Evolutionary conservation across 2,888 invertebrate genomes (phyloP), one percentile per base, ranked within the genome.

Genomic region (Terebella lapidaria): DNA sequence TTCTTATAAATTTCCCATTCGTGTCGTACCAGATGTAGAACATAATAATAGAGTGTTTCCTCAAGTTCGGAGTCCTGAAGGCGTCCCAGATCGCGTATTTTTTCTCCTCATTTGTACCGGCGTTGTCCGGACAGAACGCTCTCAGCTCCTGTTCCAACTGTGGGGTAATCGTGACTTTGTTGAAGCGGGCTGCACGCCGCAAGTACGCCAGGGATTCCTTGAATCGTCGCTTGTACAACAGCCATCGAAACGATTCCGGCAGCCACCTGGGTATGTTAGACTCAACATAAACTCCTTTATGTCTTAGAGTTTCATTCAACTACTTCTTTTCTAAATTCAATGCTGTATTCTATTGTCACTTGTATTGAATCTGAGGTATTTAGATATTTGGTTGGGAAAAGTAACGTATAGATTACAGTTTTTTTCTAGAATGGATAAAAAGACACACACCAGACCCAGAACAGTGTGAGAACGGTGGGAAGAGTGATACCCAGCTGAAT

Each of bases 401-500:
- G n/a, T n/a, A n/a, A n/a, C n/a, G n/a, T n/a, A n/a, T n/a, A n/a
- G n/a, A n/a, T n/a, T n/a, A n/a, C n/a, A n/a, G n/a, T n/a, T n/a
- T n/a, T n/a, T 29, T 29, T 15, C n/a, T 15, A 55, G 15, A 4
- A 15, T 55, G 5, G 24, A 55, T 15, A 55, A 10, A 42, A n/a
- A 45, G 20, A 55, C 15, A 69, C 76, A 67, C 62, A 79, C 79
- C 77, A 79, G 24, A 77, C 70, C 60, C 77, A 79, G 58, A 80
- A 71, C 4, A 84, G 68, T 1, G 83, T 81, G 3, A 82, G 62
- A 0, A 83, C 70, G 28, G 82, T 81, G 0, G 84, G 84, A 28
- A 84, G 74, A n/a, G 82, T 78, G 52, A 84, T 72, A 1, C 82
- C 82, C 47, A 84, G 71, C 65, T 84, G 84, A 4, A 85, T 76